Evolutionary conservation across 2,888 invertebrate genomes (phyloP), one percentile per base, ranked within the genome.

Genomic region (Caenorhabditis sulstoni): DNA sequence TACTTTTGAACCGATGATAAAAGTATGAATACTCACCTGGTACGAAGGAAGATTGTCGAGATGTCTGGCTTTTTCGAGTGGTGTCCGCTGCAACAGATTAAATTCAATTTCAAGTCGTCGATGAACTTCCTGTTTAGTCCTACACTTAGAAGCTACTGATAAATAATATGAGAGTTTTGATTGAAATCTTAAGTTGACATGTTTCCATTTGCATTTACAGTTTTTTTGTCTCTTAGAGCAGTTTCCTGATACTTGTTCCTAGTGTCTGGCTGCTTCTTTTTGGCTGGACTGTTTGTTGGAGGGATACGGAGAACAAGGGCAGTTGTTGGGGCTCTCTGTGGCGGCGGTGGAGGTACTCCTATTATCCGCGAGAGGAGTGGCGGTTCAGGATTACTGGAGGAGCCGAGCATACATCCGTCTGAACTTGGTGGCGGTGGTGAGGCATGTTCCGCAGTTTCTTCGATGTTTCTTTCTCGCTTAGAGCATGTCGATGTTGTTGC

Each of bases 1-100:
- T 3, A 5, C 29, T 29, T 29, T 3, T 3, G 3, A 5, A 29
- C 29, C 29, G 7, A 29, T 7, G 29, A 29, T 29, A 29, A 5
- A 7, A 5, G 29, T 41, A 58, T 18, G 16, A 44, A 20, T 41
- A 59, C 84, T 62, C 61, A 88, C 89, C 85, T 90, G 90, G 81
- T 90, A 90, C 44, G 89, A 86, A 53, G 90, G 90, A 67, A 90
- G 85, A 67, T 88, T 88, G 79, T 90, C 90, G 65, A 90, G 81
- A 79, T 90, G 90, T 76, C 89, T 86, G 29, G 85, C 84, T 81
- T 90, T 90, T 79, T 90, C 90, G 80, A 89, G 82, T 71, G 88
- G 88, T 71, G 88, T 85, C 62, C 90, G 84, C 90, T 90, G 85
- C 81, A 90, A 88, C 67, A 68, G 62, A 53, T 39, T 55, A 20